Percentiles rank a stretch among this genome's conserved stretches.
Evolutionary conservation across 2,888 invertebrate species (phyloP).

Genomic region (Nymphalis c-album): DNA sequence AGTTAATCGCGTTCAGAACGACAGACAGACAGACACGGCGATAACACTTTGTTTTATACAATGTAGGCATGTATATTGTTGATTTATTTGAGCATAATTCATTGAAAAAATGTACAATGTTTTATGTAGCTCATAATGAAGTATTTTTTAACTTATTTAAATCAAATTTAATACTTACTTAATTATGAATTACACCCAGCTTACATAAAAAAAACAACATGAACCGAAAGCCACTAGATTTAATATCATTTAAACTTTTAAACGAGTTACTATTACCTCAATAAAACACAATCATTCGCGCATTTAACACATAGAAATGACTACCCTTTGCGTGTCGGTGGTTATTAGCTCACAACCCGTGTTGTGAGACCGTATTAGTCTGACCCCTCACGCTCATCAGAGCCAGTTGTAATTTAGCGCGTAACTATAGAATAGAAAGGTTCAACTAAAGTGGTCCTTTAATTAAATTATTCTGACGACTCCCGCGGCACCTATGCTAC

Average conservation of each 20-base stretch:
- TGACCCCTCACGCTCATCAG: constrained; percentile 36
- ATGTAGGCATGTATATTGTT: no score
- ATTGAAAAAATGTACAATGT: no score
- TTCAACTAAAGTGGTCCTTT: constrained; percentile 19
- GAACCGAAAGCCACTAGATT: constrained; percentile 9
- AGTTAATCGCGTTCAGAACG: no score
- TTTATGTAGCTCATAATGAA: no score
- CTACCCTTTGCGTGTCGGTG: constrained; percentile 51
- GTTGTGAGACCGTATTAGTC: constrained; percentile 45
- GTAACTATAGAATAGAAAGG: constrained; percentile 3
- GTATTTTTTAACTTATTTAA: no score
- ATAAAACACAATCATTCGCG: constrained; percentile 49
- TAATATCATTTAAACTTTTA: constrained; percentile 46
- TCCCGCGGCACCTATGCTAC: constrained; percentile 10
- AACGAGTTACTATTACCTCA: constrained; percentile 32
- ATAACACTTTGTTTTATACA: no score
- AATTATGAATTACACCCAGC: background rate
- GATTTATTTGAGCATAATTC: no score
- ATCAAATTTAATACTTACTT: no score
- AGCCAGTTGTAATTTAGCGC: background rate
- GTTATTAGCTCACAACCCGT: constrained; percentile 52
- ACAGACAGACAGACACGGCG: no score
- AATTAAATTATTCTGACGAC: constrained; percentile 24
- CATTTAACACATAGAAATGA: constrained; percentile 50
- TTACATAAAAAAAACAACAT: background rate